Evolutionary conservation across 2,888 invertebrate species (phyloP).

Genomic region (Hoplodrina blanda): DNA sequence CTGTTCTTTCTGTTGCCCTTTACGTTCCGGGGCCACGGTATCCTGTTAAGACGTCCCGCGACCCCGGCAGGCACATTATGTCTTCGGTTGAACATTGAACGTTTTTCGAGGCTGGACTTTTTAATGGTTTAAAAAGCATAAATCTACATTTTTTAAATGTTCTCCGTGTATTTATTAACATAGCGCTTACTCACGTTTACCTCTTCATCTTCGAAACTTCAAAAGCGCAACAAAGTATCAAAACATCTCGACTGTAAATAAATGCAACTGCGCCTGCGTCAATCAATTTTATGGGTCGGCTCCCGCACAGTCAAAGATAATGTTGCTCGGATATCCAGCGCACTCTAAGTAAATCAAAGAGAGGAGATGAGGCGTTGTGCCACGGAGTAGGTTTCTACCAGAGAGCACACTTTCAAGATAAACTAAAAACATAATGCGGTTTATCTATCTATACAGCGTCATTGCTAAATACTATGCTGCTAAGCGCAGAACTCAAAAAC

Average conservation of each 20-base stretch:
- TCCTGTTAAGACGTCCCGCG: too few relatives aligned
- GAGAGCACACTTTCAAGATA: not conserved
- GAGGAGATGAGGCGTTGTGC: conserved; percentile 17
- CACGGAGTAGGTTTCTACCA: conserved; percentile 2
- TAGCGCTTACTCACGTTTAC: conserved; percentile 13
- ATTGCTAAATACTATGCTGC: too few relatives aligned
- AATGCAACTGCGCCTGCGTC: conserved; percentile 42
- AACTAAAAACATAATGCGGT: not conserved
- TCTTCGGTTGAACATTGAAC: not conserved
- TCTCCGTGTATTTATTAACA: not conserved
- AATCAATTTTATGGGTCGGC: conserved; percentile 61
- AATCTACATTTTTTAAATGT: not conserved
- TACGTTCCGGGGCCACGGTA: too few relatives aligned
- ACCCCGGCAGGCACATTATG: too few relatives aligned
- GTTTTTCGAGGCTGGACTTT: not conserved
- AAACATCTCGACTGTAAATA: conserved; percentile 46
- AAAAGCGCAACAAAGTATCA: conserved; percentile 45
- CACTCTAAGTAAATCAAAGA: conserved; percentile 57
- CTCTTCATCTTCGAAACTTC: conserved; percentile 18
- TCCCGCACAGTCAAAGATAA: conserved; percentile 43
- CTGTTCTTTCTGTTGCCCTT: too few relatives aligned
- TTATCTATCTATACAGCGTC: too few relatives aligned
- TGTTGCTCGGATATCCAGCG: conserved; percentile 32
- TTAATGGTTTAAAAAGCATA: not conserved
- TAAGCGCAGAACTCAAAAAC: too few relatives aligned